Conservation (phyloP, 2,888 invertebrate genomes). For the Myopa tessellatipennis region DNA sequence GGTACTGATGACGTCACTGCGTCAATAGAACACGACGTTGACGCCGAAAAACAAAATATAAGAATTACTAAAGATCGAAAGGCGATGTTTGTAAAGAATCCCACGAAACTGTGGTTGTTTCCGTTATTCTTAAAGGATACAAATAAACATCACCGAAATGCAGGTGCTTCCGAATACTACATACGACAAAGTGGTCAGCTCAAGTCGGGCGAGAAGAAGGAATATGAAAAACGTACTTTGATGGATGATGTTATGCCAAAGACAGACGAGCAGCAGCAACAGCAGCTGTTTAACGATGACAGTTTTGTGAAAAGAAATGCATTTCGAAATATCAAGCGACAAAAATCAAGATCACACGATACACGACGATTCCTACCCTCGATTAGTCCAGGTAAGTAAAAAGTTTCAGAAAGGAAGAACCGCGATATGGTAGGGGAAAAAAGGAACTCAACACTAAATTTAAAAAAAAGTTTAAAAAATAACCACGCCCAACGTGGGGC, state of each 20-base stretch:
- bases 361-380: conserved; percentile 57
- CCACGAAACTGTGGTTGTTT: not conserved
- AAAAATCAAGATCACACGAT: conserved; percentile 48
- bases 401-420: no score
- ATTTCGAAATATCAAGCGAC: conserved; percentile 53
- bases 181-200: not conserved
- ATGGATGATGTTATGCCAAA: not conserved
- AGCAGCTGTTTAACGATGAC: not conserved
- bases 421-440: no score
- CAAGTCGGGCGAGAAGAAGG: not conserved
- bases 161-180: no score
- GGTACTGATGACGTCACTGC: conserved; percentile 35
- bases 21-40: not conserved
- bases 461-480: not conserved
- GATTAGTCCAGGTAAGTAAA: conserved; percentile 65
- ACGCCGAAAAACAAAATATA: not conserved
- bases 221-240: not conserved
- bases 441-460: no score
- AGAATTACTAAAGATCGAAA: not conserved
- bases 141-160: not conserved
- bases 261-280: conserved; percentile 27
- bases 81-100: not conserved
- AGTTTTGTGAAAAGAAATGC: conserved; percentile 46
- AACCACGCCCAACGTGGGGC: conserved; percentile 65
- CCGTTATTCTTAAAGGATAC: conserved; percentile 7